Evolutionary conservation across 2,797 vertebrate species (phyloP).

Genomic region (Pteropus rufus): DNA sequence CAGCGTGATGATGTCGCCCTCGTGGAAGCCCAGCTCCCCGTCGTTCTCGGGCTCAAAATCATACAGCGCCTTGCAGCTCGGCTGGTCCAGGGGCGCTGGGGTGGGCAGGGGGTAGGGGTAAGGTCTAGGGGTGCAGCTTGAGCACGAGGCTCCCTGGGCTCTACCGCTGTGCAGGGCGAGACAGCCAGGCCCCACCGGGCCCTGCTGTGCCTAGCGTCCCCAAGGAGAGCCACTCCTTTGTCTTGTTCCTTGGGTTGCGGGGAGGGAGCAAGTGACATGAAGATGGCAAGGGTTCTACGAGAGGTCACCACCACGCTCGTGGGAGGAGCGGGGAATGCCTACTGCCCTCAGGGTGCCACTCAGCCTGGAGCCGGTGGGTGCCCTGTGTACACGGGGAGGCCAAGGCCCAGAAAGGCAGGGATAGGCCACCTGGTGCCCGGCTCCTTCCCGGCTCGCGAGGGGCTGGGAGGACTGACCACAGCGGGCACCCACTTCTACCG

Average conservation of each 20-base stretch:
- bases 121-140: not conserved
- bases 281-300: rapidly evolving
- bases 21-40: conserved; percentile 96
- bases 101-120: not conserved
- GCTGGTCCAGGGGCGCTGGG: conserved; percentile 89
- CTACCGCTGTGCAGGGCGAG: rapidly evolving
- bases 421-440: too few relatives aligned
- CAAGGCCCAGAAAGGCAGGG: not conserved
- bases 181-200: not conserved
- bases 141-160: not conserved
- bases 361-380: too few relatives aligned
- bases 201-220: not conserved
- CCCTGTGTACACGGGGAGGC: not conserved
- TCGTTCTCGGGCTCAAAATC: conserved; percentile 99
- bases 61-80: conserved; percentile 96
- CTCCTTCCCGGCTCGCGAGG: not conserved
- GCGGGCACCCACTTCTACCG: not conserved
- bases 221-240: too few relatives aligned
- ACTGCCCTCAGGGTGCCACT: not conserved
- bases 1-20: conserved; percentile 97
- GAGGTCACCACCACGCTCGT: not conserved
- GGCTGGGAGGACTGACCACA: not conserved
- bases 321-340: not conserved
- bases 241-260: not conserved
- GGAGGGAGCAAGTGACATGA: not conserved